Evolutionary conservation across 2,888 invertebrate species (phyloP).

Genomic region (Chrysina gloriosa): DNA sequence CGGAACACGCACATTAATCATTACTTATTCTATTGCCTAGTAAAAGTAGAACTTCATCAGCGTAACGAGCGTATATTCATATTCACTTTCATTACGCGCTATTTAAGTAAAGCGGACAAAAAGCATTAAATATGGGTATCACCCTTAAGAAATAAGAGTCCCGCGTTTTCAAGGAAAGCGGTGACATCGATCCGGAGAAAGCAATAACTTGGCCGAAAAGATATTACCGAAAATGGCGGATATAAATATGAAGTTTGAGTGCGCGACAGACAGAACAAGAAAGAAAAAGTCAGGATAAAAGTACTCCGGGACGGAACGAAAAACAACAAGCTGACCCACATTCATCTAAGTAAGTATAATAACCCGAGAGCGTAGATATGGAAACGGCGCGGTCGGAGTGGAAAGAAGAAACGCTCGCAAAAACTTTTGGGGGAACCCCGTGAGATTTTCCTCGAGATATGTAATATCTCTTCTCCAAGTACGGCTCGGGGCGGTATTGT

Average conservation of each 20-base stretch:
- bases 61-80: neutral
- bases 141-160: neutral
- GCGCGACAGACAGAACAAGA: constrained; percentile 2
- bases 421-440: constrained; percentile 24
- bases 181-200: constrained; percentile 8
- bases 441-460: constrained; percentile 25
- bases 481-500: constrained; percentile 7
- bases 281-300: neutral
- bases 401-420: constrained; percentile 20
- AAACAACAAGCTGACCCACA: constrained; percentile 23
- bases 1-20: constrained; percentile 12
- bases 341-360: constrained; percentile 31
- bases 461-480: constrained; percentile 18
- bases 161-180: neutral
- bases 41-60: constrained; percentile 3
- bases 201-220: constrained; percentile 23
- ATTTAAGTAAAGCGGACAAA: neutral
- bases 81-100: neutral
- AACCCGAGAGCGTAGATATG: constrained; percentile 27
- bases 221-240: constrained; percentile 32
- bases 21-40: constrained; percentile 1
- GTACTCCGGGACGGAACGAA: neutral
- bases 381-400: constrained; percentile 10
- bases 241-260: constrained; percentile 36
- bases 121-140: neutral